Evolutionary conservation across 1,140 invertebrate genomes (phyloP).

Genomic region (Holcopasites calliopsidis): DNA sequence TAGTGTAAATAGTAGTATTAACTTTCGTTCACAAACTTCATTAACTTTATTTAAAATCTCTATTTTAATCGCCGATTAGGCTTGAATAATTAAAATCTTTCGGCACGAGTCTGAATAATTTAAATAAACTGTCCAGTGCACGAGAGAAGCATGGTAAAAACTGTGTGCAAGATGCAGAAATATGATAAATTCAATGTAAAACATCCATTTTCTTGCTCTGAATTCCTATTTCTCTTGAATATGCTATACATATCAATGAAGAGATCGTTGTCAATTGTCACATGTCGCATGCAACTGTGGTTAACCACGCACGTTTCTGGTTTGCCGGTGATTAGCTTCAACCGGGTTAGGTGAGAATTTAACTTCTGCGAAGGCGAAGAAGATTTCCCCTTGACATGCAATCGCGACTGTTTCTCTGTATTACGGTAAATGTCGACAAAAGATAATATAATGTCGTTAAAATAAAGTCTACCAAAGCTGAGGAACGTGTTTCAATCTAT

Average conservation of each 20-base stretch:
- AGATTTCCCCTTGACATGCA: neutral
- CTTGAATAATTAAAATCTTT: neutral
- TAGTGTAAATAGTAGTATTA: no score
- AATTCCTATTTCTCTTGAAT: neutral
- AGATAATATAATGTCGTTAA: neutral
- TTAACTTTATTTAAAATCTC: neutral
- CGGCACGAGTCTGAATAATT: neutral
- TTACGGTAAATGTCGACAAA: neutral
- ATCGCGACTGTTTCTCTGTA: neutral
- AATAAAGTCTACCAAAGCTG: neutral
- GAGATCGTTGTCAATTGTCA: slow-evolving; percentile 42
- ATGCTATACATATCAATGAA: slow-evolving; percentile 32
- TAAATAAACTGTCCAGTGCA: neutral
- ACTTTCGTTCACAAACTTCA: no score
- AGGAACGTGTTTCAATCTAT: neutral
- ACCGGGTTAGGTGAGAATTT: slow-evolving; percentile 26
- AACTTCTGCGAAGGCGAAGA: neutral
- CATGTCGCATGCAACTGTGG: slow-evolving; percentile 29
- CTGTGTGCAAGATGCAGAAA: neutral
- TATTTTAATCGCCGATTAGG: neutral
- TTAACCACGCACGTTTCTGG: slow-evolving; percentile 41
- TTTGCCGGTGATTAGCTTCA: slow-evolving; percentile 29
- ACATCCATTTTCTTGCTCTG: no score
- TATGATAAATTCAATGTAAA: neutral
- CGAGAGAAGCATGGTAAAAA: neutral